Base-by-base conservation (phyloP, 35 echinoderm and acorn worm genomes). In the Apostichopus japonicus region DNA sequence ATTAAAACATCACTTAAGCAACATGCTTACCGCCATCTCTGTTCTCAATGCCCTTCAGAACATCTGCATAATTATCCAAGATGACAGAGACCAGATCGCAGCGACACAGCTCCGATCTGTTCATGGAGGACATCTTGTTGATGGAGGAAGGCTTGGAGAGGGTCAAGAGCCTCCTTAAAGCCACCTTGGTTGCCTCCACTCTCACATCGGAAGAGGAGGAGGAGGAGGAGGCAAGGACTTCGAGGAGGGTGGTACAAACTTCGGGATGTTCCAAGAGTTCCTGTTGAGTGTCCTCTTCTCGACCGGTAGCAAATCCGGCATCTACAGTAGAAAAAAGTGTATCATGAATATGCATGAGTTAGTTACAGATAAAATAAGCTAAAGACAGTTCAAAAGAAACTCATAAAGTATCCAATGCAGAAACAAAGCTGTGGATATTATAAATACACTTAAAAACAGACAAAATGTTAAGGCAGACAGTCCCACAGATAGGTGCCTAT, bases 101-200 rank as follows among this genome's bases (percentile, higher is more conserved):
- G 11, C 24, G 19, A 23, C 86, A 87, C 15, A 87, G 56, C 86
- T 87, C 63, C 7, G 86, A 24, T 11, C 63, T 17, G 57, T 87
- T 87, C 10, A 87, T 33, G 51, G 86, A 65, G 19, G 86, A 62
- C 86, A 87, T 87, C 56, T 65, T 87, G 86, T 87, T 87, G 56
- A 87, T 57, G 9, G 86, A 87, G 56, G 86, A 87, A 87, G 53
- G 63, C 17, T 87, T 87, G 13, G 86, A 87, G 23, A 87, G 56
- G 17, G 56, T 71, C 56, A 87, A 25, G 6, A 87, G 86, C 56
- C 86, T 87, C 16, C 63, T 55, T 6, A 87, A 21, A 51, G 86
- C 63, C 6, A 51, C 21, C 25, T 71, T 87, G 16, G 13, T 71
- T 27, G 56, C 86, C 22, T 87, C 86, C 33, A 55, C 54, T 11